Conservation (phyloP, 2,888 invertebrate genomes). For the Microctonus aethiopoides region DNA sequence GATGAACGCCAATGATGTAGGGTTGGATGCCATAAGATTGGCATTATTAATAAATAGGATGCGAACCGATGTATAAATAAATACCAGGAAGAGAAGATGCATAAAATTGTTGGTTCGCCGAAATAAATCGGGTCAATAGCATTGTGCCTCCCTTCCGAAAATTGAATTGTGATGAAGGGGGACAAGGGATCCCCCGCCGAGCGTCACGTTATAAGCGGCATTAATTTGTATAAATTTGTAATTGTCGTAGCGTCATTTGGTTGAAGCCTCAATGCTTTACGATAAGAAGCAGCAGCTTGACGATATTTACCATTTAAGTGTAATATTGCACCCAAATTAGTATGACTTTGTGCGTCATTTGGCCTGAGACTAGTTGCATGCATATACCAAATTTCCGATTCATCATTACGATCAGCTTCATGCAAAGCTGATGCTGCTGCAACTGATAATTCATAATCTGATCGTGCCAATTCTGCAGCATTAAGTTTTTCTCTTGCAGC, state of each 20-base stretch:
- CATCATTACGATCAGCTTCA: constrained; percentile 81
- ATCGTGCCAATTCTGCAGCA: constrained; percentile 82
- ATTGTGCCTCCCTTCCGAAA: constrained; percentile 38
- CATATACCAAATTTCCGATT: constrained; percentile 90
- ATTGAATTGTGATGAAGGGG: constrained; percentile 34
- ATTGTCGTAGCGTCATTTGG: constrained; percentile 90
- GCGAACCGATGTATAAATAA: constrained; percentile 55
- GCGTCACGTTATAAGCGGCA: constrained; percentile 71
- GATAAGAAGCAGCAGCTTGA: constrained; percentile 88
- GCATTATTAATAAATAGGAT: constrained; percentile 39
- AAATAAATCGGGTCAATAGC: constrained; percentile 39
- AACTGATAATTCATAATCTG: constrained; percentile 85
- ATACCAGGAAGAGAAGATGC: constrained; percentile 54
- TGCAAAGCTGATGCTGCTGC: constrained; percentile 90
- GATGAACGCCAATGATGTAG: constrained; percentile 47
- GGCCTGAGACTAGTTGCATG: constrained; percentile 72
- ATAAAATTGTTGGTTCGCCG: constrained; percentile 42
- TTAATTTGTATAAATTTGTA: constrained; percentile 86
- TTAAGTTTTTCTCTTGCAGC: constrained; percentile 84
- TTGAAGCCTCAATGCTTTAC: constrained; percentile 84
- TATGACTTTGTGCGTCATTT: constrained; percentile 89
- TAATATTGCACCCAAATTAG: constrained; percentile 94
- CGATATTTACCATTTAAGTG: constrained; percentile 91
- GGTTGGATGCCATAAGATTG: constrained; percentile 31
- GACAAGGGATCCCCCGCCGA: constrained; percentile 39